These are phyloP conservation scores for Nebria brevicollis DNA, from an alignment of 2,888 invertebrate species.

Conservation along the genomic window DNA sequence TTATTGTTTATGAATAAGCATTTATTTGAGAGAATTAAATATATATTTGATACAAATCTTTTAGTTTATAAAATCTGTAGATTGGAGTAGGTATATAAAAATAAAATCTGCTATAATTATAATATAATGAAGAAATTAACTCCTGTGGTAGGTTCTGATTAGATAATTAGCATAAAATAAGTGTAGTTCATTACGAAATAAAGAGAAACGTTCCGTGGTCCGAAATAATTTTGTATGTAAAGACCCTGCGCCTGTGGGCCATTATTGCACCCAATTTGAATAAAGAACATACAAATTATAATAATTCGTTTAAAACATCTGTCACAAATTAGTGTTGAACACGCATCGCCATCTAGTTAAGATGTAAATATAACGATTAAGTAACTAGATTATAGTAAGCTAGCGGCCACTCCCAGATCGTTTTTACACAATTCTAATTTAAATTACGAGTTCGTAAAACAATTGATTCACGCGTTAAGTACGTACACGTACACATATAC, in stretches of 20 bases:
- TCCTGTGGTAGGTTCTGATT: not conserved
- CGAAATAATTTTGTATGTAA: not conserved
- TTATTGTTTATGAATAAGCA: too few relatives aligned
- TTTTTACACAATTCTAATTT: slow-evolving; percentile 32
- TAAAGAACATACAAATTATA: not conserved
- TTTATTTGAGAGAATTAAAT: too few relatives aligned
- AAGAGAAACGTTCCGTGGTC: not conserved
- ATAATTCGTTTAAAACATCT: slow-evolving; percentile 19
- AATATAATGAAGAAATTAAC: too few relatives aligned
- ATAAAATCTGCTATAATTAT: too few relatives aligned
- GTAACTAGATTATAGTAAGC: not conserved
- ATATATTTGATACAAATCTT: too few relatives aligned
- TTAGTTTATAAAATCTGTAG: too few relatives aligned
- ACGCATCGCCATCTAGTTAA: slow-evolving; percentile 15
- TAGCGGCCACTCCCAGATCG: slow-evolving; percentile 17
- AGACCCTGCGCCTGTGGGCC: too few relatives aligned
- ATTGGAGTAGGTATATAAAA: too few relatives aligned
- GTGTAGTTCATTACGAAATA: not conserved
- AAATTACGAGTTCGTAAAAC: slow-evolving; percentile 32
- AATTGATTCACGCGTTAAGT: slow-evolving; percentile 33
- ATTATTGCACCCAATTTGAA: not conserved
- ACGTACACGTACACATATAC: too few relatives aligned
- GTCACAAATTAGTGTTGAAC: slow-evolving; percentile 29
- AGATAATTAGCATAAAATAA: not conserved
- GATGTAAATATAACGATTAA: not conserved